Evolutionary conservation across 2,888 invertebrate species (phyloP), one percentile per base, ranked within the genome.

Genomic region (Acleris cristana): DNA sequence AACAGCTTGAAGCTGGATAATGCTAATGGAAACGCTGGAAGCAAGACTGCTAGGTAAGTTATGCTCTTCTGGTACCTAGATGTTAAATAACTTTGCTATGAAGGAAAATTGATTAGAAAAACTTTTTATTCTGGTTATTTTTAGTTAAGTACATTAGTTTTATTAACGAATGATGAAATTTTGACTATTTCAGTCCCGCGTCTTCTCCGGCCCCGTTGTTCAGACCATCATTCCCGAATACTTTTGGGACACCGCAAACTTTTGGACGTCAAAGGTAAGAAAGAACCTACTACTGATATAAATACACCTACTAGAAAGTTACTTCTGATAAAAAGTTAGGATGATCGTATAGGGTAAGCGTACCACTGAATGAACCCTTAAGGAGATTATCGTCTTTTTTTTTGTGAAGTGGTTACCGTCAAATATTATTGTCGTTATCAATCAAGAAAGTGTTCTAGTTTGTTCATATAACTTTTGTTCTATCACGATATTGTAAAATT

Each of bases 171-270:
- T 23, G 12, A 18, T 48, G 7, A 48, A 48, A 12, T 30, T 30
- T 54, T 7, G 67, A 67, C 64, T 49, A 76, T 88, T 89, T 12
- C 89, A 94, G 94, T 81, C 94, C 94, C 63, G 94, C 94, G 26
- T 94, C 94, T 70, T 94, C 94, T 64, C 94, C 94, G 30, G 94
- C 95, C 52, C 95, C 95, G 62, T 91, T 96, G 87, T 96, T 95
- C 89, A 92, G 96, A 87, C 95, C 95, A 55, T 95, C 95, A 75
- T 96, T 96, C 85, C 95, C 95, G 55, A 95, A 94, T 79, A 95
- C 95, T 30, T 96, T 96, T 79, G 95, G 96, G 68, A 94, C 95
- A 59, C 92, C 92, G 49, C 92, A 90, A 70, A 81, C 88, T 12
- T 93, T 92, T 72, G 90, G 90, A 62, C 82, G 93, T 67, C 92